Percentiles rank a stretch among this genome's conserved stretches.
phyloP scores from a whole-genome alignment of 1,140 invertebrate species.

The Cyclargus thomasi region DNA sequence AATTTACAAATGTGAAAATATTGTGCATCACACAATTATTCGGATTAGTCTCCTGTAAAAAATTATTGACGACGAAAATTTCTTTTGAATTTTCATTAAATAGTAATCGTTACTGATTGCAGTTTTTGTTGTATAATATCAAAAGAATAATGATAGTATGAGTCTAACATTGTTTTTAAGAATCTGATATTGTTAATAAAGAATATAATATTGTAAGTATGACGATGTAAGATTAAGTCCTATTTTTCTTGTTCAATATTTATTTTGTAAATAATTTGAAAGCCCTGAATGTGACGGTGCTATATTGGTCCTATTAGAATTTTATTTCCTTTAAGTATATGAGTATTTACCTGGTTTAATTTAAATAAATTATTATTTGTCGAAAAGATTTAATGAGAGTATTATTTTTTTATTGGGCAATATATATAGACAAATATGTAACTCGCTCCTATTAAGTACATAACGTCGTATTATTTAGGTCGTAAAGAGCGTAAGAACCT shows the following conservation, averaged over 20 bases:
- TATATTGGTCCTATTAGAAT: conserved; percentile 11
- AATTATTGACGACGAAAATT: too few relatives aligned
- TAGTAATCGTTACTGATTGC: not conserved
- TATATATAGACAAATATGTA: conserved; percentile 1
- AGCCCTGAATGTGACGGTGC: not conserved
- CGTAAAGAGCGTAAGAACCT: not conserved
- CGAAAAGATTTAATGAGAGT: conserved; percentile 8
- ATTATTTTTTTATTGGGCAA: conserved; percentile 12
- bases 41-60: too few relatives aligned
- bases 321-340: conserved; percentile 10
- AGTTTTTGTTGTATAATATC: not conserved
- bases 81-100: too few relatives aligned
- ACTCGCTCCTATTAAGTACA: too few relatives aligned
- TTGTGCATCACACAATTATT: too few relatives aligned
- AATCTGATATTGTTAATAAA: conserved; percentile 11
- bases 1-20: too few relatives aligned
- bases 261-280: conserved; percentile 10
- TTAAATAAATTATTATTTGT: not conserved
- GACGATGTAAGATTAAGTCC: not conserved
- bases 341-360: conserved; percentile 13
- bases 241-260: not conserved
- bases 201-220: not conserved
- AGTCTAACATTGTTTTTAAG: conserved; percentile 6
- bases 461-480: not conserved
- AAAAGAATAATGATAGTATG: not conserved